These are phyloP conservation scores for Capitella teleta DNA, from an alignment of 1,140 invertebrate genomes.

Conservation along the genomic window DNA sequence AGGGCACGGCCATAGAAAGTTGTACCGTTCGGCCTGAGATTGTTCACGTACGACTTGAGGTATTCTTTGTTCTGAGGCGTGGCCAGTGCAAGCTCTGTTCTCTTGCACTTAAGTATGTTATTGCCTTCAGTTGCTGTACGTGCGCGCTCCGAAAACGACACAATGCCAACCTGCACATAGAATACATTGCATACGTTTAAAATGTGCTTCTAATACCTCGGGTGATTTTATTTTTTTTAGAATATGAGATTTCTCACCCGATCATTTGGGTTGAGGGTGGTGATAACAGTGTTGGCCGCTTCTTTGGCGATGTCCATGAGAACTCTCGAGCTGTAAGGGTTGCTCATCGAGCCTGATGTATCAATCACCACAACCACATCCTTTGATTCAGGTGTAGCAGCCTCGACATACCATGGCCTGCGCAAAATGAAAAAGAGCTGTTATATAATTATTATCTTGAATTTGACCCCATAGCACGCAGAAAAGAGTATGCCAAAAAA, in stretches of 20 bases:
- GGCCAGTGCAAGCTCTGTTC: not conserved
- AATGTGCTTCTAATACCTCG: not conserved
- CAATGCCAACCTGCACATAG: not conserved
- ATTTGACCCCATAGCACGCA: too few species aligned
- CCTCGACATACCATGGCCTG: not conserved
- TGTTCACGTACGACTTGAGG: too few species aligned
- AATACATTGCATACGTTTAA: not conserved
- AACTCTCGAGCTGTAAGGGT: not conserved
- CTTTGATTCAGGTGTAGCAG: not conserved
- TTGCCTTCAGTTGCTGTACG: not conserved
- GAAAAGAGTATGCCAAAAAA: too few species aligned
- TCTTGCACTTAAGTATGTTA: not conserved
- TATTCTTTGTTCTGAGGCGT: not conserved
- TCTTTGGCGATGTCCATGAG: not conserved
- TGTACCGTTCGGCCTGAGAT: too few species aligned
- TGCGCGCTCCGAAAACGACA: not conserved
- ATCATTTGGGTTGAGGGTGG: slow-evolving; percentile 2
- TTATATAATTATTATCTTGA: too few species aligned
- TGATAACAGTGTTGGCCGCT: not conserved
- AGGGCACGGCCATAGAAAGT: too few species aligned
- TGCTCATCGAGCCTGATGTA: slow-evolving; percentile 3
- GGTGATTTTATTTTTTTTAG: not conserved
- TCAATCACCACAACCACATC: slow-evolving; percentile 1
- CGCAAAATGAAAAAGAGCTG: too few species aligned
- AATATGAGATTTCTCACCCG: not conserved